A percentile compares a stretch with the other conserved stretches of the same genome.
Evolutionary conservation across 2,888 invertebrate species (phyloP).

Genomic region (Xylocampa areola): DNA sequence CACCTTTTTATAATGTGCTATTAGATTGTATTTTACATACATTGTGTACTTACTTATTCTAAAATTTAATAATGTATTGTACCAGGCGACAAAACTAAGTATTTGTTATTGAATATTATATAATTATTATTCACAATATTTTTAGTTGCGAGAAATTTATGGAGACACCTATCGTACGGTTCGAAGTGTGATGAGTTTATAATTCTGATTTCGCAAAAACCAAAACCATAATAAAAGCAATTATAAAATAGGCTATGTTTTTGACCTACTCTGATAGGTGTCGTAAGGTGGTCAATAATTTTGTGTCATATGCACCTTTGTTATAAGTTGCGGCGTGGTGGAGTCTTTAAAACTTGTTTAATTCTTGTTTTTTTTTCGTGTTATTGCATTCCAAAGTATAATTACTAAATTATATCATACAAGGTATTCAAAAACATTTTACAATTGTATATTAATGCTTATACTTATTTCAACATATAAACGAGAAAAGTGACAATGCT

Average conservation of each 20-base stretch:
- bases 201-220: conserved; percentile 52
- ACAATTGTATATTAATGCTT: conserved; percentile 37
- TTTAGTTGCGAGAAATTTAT: conserved; percentile 31
- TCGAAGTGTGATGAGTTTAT: conserved; percentile 35
- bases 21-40: conserved; percentile 56
- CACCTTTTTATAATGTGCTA: conserved; percentile 59
- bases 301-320: conserved; percentile 30
- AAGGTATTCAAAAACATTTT: conserved; percentile 33
- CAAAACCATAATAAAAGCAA: conserved; percentile 52
- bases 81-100: conserved; percentile 30
- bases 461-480: conserved; percentile 37
- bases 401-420: conserved; percentile 32
- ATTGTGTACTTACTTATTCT: conserved; percentile 61
- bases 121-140: conserved; percentile 38
- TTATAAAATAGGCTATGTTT: conserved; percentile 14
- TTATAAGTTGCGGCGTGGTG: conserved; percentile 47
- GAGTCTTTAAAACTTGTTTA: conserved; percentile 38
- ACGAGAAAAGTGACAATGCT: conserved; percentile 37
- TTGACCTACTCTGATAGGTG: conserved; percentile 10
- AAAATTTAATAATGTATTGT: conserved; percentile 42
- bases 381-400: conserved; percentile 72
- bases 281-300: conserved; percentile 19
- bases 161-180: conserved; percentile 8
- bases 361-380: conserved; percentile 58
- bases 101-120: conserved; percentile 40